phyloP scores from a whole-genome alignment of 2,113 vertebrate species.

The Oncorhynchus masou region DNA sequence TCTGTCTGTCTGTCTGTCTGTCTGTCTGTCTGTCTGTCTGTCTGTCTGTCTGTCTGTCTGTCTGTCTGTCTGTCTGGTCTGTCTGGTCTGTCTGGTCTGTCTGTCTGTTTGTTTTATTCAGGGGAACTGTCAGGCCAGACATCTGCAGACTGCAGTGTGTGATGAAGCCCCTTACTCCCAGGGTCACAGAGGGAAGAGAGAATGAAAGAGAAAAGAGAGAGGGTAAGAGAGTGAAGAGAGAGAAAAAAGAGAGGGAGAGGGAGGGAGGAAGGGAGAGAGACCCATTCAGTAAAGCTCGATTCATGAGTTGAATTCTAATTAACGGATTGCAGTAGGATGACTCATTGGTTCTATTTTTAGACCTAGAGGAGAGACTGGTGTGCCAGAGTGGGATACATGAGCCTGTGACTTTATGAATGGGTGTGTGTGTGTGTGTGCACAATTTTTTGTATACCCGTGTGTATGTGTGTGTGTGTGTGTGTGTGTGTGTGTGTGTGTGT shows the following conservation, averaged over 20 bases:
- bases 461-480: background rate
- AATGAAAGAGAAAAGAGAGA: background rate
- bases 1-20: no score
- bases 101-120: background rate
- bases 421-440: slow-evolving; percentile 6
- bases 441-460: background rate
- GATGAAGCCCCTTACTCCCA: background rate
- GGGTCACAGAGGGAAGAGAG: slow-evolving; percentile 16
- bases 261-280: background rate
- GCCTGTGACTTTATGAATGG: slow-evolving; percentile 5
- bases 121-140: background rate
- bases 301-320: slow-evolving; percentile 77
- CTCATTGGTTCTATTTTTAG: slow-evolving; percentile 75
- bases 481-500: background rate
- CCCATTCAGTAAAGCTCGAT: slow-evolving; percentile 61
- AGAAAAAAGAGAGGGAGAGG: background rate
- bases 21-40: no score
- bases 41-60: no score
- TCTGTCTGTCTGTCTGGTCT: no score
- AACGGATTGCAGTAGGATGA: slow-evolving; percentile 68
- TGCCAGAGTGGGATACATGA: slow-evolving; percentile 20
- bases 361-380: slow-evolving; percentile 43
- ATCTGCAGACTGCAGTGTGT: slow-evolving; percentile 4
- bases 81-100: no score
- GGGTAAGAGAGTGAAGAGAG: background rate